These are phyloP conservation scores for Drosophila melanosoma DNA, from an alignment of 2,888 invertebrate species.

Conservation along the genomic window DNA sequence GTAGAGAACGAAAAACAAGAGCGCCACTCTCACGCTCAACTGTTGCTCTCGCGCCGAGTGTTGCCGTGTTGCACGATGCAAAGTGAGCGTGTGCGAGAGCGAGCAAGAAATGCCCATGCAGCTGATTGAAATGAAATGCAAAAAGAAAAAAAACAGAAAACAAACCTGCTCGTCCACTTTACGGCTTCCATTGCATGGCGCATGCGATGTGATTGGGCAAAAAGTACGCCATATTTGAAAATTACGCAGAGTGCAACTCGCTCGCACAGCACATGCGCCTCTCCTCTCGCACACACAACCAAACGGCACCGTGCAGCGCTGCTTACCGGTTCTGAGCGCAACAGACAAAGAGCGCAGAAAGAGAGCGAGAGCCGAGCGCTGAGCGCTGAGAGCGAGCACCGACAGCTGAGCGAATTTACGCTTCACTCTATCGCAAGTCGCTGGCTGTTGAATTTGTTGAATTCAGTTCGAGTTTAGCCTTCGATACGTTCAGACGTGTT, in stretches of 20 bases:
- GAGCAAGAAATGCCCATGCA: conserved; percentile 38
- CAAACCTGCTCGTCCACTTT: conserved; percentile 59
- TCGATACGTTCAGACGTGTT: conserved; percentile 82
- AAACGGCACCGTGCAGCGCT: conserved; percentile 42
- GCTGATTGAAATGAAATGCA: conserved; percentile 15
- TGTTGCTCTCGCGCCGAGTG: conserved; percentile 72
- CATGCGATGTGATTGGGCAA: conserved; percentile 85
- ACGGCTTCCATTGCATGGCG: conserved; percentile 80
- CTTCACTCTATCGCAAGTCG: conserved; percentile 64
- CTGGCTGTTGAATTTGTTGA: conserved; percentile 30
- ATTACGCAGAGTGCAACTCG: conserved; percentile 71
- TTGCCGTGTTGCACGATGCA: conserved; percentile 69
- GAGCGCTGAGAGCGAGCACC: conserved; percentile 1
- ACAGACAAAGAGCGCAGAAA: conserved; percentile 19
- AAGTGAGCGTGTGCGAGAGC: conserved; percentile 23
- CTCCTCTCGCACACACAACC: conserved; percentile 45
- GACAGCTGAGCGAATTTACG: conserved; percentile 38
- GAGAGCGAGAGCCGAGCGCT: conserved; percentile 17
- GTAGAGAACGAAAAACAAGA: conserved; percentile 35
- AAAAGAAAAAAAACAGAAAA: conserved; percentile 6
- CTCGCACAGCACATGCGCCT: conserved; percentile 54
- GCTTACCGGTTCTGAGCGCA: conserved; percentile 64
- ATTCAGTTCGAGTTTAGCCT: conserved; percentile 84
- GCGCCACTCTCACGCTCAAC: conserved; percentile 61
- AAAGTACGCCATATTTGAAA: conserved; percentile 85